phyloP scores from a whole-genome alignment of 1,140 invertebrate genomes.

The Formica selysi region DNA sequence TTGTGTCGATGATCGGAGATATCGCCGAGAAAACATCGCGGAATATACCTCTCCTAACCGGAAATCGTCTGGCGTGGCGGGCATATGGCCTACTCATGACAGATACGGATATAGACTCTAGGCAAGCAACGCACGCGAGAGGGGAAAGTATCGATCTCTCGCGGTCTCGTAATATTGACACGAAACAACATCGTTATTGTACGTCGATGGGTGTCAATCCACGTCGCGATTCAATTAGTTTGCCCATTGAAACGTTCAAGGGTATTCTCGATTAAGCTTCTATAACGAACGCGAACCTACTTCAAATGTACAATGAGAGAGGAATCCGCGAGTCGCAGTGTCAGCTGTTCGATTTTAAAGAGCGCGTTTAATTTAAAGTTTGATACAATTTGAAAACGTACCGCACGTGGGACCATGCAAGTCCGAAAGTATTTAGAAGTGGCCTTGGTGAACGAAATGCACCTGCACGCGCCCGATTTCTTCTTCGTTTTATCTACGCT shows the following conservation, averaged over 20 bases:
- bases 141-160: slow-evolving; percentile 67
- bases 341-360: neutral
- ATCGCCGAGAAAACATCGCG: slow-evolving; percentile 38
- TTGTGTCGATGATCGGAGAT: slow-evolving; percentile 27
- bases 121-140: neutral
- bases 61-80: slow-evolving; percentile 67
- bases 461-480: slow-evolving; percentile 12
- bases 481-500: slow-evolving; percentile 35
- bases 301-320: neutral
- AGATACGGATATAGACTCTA: slow-evolving; percentile 52
- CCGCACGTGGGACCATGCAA: slow-evolving; percentile 75
- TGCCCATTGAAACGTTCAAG: slow-evolving; percentile 33
- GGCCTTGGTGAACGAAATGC: slow-evolving; percentile 46
- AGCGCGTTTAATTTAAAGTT: neutral
- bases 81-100: slow-evolving; percentile 33
- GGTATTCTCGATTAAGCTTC: slow-evolving; percentile 35
- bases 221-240: slow-evolving; percentile 18
- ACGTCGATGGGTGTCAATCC: slow-evolving; percentile 18
- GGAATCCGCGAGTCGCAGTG: neutral
- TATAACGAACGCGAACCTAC: slow-evolving; percentile 14
- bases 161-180: neutral
- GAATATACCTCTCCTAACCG: slow-evolving; percentile 41
- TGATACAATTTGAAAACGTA: slow-evolving; percentile 64
- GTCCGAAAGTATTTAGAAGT: slow-evolving; percentile 74
- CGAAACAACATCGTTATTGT: slow-evolving; percentile 28